Evolutionary conservation across 2,888 invertebrate genomes (phyloP).

Genomic region (Barypeithes pellucidus): DNA sequence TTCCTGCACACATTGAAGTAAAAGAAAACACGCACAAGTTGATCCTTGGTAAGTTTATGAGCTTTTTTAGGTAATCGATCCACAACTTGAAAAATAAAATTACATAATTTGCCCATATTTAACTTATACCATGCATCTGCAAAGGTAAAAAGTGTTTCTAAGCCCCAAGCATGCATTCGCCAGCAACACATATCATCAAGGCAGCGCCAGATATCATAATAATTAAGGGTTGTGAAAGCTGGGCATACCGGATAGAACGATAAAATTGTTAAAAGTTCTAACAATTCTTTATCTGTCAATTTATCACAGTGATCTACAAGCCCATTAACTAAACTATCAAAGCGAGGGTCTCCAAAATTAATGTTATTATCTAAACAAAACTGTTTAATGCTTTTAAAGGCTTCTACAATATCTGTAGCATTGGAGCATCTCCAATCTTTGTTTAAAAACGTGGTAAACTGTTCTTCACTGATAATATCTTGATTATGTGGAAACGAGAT

Average conservation of each 20-base stretch:
- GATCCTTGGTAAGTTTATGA: conserved; percentile 74
- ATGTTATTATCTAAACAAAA: conserved; percentile 63
- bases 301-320: conserved; percentile 72
- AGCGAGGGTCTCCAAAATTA: conserved; percentile 63
- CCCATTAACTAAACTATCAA: conserved; percentile 68
- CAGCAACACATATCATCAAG: conserved; percentile 78
- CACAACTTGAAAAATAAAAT: conserved; percentile 46
- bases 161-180: conserved; percentile 71
- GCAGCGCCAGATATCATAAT: conserved; percentile 78
- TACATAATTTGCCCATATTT: conserved; percentile 65
- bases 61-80: conserved; percentile 71
- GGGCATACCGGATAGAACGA: conserved; percentile 73
- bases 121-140: conserved; percentile 79
- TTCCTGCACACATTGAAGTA: conserved; percentile 76
- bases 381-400: conserved; percentile 61
- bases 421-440: conserved; percentile 61
- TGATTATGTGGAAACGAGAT: background rate
- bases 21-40: conserved; percentile 81
- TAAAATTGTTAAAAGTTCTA: conserved; percentile 73
- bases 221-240: conserved; percentile 75
- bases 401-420: conserved; percentile 63
- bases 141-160: conserved; percentile 74
- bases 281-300: conserved; percentile 75
- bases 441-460: conserved; percentile 53
- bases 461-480: conserved; percentile 23